These are phyloP conservation scores for Acridotheres tristis DNA, from an alignment of 2,797 vertebrate species.

Conservation along the genomic window DNA sequence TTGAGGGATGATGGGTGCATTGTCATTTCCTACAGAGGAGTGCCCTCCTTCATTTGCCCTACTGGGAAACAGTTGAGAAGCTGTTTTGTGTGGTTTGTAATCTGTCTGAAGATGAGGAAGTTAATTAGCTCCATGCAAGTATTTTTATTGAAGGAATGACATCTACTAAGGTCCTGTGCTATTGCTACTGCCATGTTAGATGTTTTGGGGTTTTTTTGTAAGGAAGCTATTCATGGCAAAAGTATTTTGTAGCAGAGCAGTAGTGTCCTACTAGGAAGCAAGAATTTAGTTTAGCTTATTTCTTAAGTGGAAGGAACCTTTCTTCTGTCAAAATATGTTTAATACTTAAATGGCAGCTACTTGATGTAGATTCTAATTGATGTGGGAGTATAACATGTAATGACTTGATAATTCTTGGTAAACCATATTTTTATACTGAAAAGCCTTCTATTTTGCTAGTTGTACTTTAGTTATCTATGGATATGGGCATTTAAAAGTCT, in stretches of 20 bases:
- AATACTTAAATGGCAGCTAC: not conserved
- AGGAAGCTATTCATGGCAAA: not conserved
- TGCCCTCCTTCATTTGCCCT: not conserved
- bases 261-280: not conserved
- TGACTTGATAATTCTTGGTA: not conserved
- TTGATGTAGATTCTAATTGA: not conserved
- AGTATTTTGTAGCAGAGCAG: not conserved
- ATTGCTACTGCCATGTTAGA: not conserved
- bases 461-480: not conserved
- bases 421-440: not conserved
- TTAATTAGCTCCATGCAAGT: not conserved
- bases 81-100: not conserved
- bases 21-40: not conserved
- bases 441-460: not conserved
- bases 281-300: not conserved
- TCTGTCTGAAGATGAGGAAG: not conserved
- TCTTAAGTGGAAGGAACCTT: not conserved
- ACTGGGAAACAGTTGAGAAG: not conserved
- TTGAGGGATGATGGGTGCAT: not conserved
- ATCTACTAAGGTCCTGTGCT: not conserved
- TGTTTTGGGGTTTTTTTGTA: not conserved
- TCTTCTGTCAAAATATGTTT: not conserved
- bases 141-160: not conserved
- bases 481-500: not conserved
- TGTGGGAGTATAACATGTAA: not conserved